Base-by-base conservation (phyloP, 1,140 invertebrate species). In the Lepidurus apus region DNA sequence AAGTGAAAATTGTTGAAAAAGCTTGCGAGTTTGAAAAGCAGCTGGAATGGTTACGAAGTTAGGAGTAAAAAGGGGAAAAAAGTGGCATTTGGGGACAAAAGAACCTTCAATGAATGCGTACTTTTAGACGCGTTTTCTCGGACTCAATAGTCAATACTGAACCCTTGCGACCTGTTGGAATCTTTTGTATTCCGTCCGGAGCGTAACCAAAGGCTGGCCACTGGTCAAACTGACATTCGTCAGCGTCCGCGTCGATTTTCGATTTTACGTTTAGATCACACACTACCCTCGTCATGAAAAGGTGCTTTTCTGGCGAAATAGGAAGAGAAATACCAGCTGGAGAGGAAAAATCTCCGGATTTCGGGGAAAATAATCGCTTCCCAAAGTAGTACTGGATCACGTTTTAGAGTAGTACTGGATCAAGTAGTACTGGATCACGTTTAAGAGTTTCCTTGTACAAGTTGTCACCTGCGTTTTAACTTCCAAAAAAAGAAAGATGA, bases 61-160 rank as follows among this genome's bases (percentile, higher is more conserved):
- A 34, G 34, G 34, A 34, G 34, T 34, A 34, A 34, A 21, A 65
- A 21, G 53, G 45, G 53, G n/a, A n/a, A 65, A 65, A 65, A 65
- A 65, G 7, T 65, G 17, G 53, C 53, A 8, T 65, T 65, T 65
- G 13, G 9, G 21, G 53, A 21, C 17, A 5, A 65, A 65, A 65
- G 53, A 21, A n/a, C 53, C 17, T 65, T 65, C 53, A 65, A 65
- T 65, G 53, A 65, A 65, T 65, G 53, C 21, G n/a, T 65, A 65
- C 53, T 65, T 65, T 65, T 65, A 65, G 17, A 21, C 21, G 1
- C 17, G 17, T 21, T 13, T 65, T 65, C 53, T 13, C 17, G 17
- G 53, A 65, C 53, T 65, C 45, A 4, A 21, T 13, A n/a, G 53
- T 17, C 10, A 17, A 10, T 47, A 13, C 21, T n/a, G 53, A 21